phyloP scores from a whole-genome alignment of 2,888 invertebrate species.

The Eupeodes luniger region DNA sequence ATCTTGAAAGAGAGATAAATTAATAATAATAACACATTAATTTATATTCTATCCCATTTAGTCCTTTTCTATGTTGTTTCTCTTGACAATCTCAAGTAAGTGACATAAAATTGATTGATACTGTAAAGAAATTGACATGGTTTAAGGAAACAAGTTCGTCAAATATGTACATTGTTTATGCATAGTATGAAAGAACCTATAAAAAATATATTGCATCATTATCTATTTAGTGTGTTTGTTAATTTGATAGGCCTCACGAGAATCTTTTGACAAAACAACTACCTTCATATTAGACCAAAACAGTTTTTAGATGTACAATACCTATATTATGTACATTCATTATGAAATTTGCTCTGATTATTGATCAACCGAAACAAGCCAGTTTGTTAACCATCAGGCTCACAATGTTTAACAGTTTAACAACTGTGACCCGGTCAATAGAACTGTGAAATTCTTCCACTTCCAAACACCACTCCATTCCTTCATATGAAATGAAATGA shows the following conservation, averaged over 20 bases:
- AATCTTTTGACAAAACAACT: background rate
- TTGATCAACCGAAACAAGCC: constrained; percentile 53
- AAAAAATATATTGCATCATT: background rate
- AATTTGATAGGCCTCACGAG: constrained; percentile 3
- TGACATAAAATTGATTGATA: constrained; percentile 27
- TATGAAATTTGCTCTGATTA: constrained; percentile 60
- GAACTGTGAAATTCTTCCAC: constrained; percentile 18
- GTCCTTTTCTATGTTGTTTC: background rate
- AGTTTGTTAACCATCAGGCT: constrained; percentile 13
- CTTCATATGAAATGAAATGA: no score
- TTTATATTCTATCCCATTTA: background rate
- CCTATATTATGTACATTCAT: background rate
- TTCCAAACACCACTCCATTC: background rate
- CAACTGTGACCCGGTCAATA: constrained; percentile 19
- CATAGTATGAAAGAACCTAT: background rate
- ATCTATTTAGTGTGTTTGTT: constrained; percentile 31
- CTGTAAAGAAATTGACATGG: background rate
- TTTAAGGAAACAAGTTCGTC: constrained; percentile 18
- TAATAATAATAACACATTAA: constrained; percentile 51
- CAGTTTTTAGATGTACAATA: background rate
- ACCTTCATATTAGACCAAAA: background rate
- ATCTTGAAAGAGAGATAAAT: constrained; percentile 40
- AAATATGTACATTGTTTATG: background rate
- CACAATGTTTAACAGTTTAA: background rate
- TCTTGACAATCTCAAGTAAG: no score